A percentile compares a stretch with the other conserved stretches of the same genome.
Conservation (phyloP, 2,113 vertebrate genomes). For the Sceloporus undulatus region DNA sequence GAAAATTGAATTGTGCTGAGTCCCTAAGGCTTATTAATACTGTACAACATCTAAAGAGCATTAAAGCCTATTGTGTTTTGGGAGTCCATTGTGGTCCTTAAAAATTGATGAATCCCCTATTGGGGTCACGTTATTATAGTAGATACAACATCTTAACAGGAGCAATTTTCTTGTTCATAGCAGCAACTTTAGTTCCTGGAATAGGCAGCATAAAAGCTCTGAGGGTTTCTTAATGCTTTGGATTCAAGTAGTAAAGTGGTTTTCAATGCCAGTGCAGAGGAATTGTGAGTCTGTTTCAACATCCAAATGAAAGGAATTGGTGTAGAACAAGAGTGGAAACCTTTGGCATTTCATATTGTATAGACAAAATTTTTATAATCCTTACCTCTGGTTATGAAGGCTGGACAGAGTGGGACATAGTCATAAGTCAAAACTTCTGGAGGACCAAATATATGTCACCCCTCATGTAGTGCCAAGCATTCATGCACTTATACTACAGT, state of each 20-base stretch:
- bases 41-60: constrained; percentile 64
- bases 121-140: constrained; percentile 46
- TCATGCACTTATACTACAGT: background rate
- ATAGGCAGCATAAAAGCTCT: constrained; percentile 25
- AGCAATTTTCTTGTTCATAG: constrained; percentile 46
- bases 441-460: background rate
- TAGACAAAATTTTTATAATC: too few species aligned
- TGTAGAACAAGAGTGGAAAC: background rate
- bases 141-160: constrained; percentile 48
- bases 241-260: background rate
- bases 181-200: constrained; percentile 47
- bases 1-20: constrained; percentile 70
- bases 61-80: constrained; percentile 65
- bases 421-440: too few species aligned
- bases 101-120: constrained; percentile 57
- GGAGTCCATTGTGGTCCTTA: constrained; percentile 63
- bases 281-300: background rate
- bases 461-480: background rate
- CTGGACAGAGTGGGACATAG: too few species aligned
- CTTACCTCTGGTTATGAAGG: too few species aligned
- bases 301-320: background rate
- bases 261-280: constrained; percentile 14
- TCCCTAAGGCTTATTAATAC: constrained; percentile 73
- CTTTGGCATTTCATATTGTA: too few species aligned
- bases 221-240: background rate